Evolutionary conservation across 2,797 vertebrate species (phyloP), one percentile per base, ranked within the genome.

Genomic region (Sebastes flavidus): DNA sequence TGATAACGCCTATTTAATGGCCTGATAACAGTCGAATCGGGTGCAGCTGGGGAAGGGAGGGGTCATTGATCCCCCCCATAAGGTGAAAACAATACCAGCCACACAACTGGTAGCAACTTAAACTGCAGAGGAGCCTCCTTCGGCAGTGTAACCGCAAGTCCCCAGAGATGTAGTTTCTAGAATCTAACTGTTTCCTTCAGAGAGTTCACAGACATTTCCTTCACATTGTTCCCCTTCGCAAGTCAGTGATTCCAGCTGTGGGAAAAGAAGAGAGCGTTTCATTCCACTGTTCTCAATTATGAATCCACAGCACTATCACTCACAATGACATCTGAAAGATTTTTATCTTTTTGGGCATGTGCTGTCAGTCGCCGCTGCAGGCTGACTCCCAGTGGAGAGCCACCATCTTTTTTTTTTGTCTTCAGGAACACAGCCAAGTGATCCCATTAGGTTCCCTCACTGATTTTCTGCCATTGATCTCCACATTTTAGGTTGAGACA

Each of bases 241-340:
- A 84, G 73, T 76, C 68, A 56, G 52, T 65, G 46, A 78, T 87
- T 85, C 75, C 46, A 76, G 80, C 74, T 78, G 30, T 75, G 72
- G 80, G 78, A 32, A 70, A 77, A 87, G 63, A 77, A 8, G 65
- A 29, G 13, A 7, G 13, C 60, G 54, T 42, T 72, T 78, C 25
- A 72, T 75, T 87, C 59, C 77, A 83, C 69, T 76, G 30, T 76
- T 87, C 74, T 80, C 22, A 90, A 85, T 89, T 86, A 87, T 74
- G 61, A 81, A 78, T 80, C 82, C 75, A 71, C 75, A 79, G 56
- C 56, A 58, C 68, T 65, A 81, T 84, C 82, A 90, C 58, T 83
- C 81, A 81, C 46, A 30, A 74, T 78, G 86, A 83, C 72, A 83
- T 82, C 70, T 85, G 71, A 87, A 78, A 89, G 67, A 78, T 62